These are phyloP conservation scores for Clepsis dumicolana DNA, from an alignment of 2,888 invertebrate genomes.

Conservation along the genomic window DNA sequence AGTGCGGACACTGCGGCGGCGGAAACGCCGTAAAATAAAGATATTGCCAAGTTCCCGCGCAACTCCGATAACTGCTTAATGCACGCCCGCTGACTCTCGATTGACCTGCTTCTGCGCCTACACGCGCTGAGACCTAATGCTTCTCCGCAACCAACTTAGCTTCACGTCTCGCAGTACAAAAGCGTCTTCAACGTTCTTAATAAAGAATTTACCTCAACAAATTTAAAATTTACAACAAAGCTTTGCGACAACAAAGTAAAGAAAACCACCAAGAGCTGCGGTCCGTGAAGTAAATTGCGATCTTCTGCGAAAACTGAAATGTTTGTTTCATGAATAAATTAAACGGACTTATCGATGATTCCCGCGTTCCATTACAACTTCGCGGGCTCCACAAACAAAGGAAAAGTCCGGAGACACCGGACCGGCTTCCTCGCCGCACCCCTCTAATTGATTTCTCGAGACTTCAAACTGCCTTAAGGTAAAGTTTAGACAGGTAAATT, in stretches of 20 bases:
- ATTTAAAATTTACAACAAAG: constrained; percentile 29
- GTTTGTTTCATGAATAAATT: constrained; percentile 34
- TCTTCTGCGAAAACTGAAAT: constrained; percentile 19
- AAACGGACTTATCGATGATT: constrained; percentile 33
- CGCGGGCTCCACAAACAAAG: constrained; percentile 15
- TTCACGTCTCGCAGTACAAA: background rate
- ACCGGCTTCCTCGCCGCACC: constrained; percentile 10
- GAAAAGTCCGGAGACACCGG: constrained; percentile 20
- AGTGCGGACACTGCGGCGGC: constrained; percentile 32
- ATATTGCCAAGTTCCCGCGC: constrained; percentile 22
- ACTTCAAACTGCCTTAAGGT: constrained; percentile 22
- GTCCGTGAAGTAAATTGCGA: constrained; percentile 28
- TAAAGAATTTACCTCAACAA: constrained; percentile 22
- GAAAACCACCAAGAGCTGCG: constrained; percentile 14
- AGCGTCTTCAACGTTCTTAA: constrained; percentile 9
- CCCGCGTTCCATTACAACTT: constrained; percentile 12
- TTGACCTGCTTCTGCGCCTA: constrained; percentile 29
- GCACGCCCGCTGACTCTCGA: constrained; percentile 11
- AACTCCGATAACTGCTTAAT: constrained; percentile 17
- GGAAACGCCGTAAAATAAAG: constrained; percentile 29
- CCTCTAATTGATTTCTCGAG: constrained; percentile 33
- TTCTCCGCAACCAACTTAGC: constrained; percentile 11
- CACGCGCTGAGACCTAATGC: constrained; percentile 9
- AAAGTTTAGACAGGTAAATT: constrained; percentile 26
- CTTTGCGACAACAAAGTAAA: constrained; percentile 28